Base-by-base conservation (phyloP, 2,888 invertebrate genomes). In the Macrosiphum euphorbiae region DNA sequence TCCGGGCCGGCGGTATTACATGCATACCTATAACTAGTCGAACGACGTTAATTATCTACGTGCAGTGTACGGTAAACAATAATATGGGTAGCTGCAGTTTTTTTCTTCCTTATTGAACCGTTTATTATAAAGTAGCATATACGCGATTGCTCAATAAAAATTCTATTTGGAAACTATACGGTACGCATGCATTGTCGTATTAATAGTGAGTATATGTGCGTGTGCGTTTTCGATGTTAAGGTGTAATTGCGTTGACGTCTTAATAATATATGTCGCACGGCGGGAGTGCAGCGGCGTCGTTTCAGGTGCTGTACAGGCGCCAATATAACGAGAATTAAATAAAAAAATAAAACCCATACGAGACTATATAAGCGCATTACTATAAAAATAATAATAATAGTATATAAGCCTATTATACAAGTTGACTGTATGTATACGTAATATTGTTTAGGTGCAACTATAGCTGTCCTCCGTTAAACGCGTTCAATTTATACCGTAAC, bases 301-400 rank as follows among this genome's bases (percentile, higher is more conserved):
- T 88, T 88, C 87, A 88, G 88, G 88, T 58, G 88, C 44, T 20
- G n/a, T 61, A n/a, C 90, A 20, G 90, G 47, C 90, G 90, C n/a
- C 50, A 78, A 90, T 90, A 90, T 90, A 90, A 91, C 90, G 90
- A 78, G 90, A 84, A 91, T 91, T 55, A 52, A 84, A 91, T 24
- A 90, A 78, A 67, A 47, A 41, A 90, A 47, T 50, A 35, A 52
- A 84, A 35, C 52, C 28, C 55, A 84, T n/a, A 84, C 84, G 52
- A 28, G 67, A 16, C 67, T 44, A n/a, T 44, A n/a, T 84, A 91
- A 91, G 91, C 91, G 91, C 91, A 55, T 91, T 91, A 91, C 91
- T 8, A 26, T 41, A 78, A 78, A 35, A 78, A n/a, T n/a, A 67
- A 61, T 61, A 58, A 28, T 61, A 78, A 20, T 35, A 35, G 16